Percentiles rank a stretch among this genome's conserved stretches.
phyloP scores from a whole-genome alignment of 2,888 invertebrate species.

The Cenopis cana region DNA sequence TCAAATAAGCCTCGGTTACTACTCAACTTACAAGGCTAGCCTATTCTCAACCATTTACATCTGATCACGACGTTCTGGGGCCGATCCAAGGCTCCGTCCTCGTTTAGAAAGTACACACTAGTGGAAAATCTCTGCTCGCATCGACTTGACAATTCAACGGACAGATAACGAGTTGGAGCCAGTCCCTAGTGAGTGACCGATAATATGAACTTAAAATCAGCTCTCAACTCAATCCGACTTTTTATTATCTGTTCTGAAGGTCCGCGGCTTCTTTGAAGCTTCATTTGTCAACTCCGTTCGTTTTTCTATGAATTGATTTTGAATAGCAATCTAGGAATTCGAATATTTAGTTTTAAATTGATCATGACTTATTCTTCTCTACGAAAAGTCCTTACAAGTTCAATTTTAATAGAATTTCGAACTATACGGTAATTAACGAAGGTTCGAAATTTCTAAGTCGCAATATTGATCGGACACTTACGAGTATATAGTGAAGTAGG shows the following conservation, averaged over 20 bases:
- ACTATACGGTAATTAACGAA: too few species aligned
- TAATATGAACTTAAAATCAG: constrained; percentile 33
- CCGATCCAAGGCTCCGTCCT: constrained; percentile 24
- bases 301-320: constrained; percentile 2
- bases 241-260: constrained; percentile 29
- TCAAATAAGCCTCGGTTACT: constrained; percentile 5
- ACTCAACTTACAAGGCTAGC: constrained; percentile 14
- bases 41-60: constrained; percentile 16
- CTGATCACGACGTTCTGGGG: constrained; percentile 8
- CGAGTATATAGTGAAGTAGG: constrained; percentile 43
- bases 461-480: constrained; percentile 30
- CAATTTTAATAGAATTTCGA: too few species aligned
- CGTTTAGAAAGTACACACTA: constrained; percentile 21
- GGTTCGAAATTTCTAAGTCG: too few species aligned
- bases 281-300: constrained; percentile 16
- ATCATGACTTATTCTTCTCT: neutral
- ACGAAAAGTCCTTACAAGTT: neutral
- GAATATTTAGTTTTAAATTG: neutral
- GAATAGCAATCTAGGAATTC: neutral
- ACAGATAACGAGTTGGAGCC: constrained; percentile 32
- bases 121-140: constrained; percentile 9
- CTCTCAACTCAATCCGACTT: constrained; percentile 32
- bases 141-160: constrained; percentile 27
- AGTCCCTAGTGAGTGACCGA: constrained; percentile 25
- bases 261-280: constrained; percentile 15